Evolutionary conservation across 1,140 invertebrate genomes (phyloP).

Genomic region (Temnothorax longispinosus): DNA sequence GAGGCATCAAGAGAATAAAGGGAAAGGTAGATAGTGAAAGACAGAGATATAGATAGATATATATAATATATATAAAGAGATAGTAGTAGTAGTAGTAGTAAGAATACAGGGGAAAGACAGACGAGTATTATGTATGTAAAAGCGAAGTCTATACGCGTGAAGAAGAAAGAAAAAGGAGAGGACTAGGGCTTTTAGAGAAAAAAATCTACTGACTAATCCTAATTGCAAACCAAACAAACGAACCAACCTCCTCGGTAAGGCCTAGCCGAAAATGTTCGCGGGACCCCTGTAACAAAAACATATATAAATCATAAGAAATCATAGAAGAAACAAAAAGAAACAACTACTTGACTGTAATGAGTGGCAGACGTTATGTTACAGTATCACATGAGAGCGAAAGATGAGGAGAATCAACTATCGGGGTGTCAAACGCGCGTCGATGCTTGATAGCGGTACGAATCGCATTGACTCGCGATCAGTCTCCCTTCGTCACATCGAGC

Average conservation of each 20-base stretch:
- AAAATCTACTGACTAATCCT: conserved; percentile 81
- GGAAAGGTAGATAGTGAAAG: conserved; percentile 63
- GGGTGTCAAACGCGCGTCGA: conserved; percentile 48
- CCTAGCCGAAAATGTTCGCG: conserved; percentile 84
- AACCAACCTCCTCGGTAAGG: conserved; percentile 85
- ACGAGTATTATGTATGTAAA: conserved; percentile 56
- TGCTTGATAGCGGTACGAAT: background rate
- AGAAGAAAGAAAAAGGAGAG: conserved; percentile 57
- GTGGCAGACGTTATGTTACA: conserved; percentile 49
- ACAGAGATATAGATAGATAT: conserved; percentile 63
- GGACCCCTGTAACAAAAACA: conserved; percentile 85
- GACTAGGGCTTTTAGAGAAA: conserved; percentile 67
- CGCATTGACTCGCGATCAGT: conserved; percentile 4
- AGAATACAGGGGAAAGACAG: conserved; percentile 50
- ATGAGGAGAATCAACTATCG: background rate
- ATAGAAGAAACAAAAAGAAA: conserved; percentile 77
- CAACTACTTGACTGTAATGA: conserved; percentile 67
- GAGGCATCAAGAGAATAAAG: conserved; percentile 57
- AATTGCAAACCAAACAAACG: conserved; percentile 83
- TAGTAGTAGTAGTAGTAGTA: conserved; percentile 10
- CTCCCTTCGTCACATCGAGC: conserved; percentile 10
- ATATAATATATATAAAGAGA: conserved; percentile 40
- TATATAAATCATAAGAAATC: conserved; percentile 84
- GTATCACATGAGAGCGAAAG: conserved; percentile 43
- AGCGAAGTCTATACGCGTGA: conserved; percentile 63